Base-by-base conservation (phyloP, 2,888 invertebrate species). In the Mimas tiliae region DNA sequence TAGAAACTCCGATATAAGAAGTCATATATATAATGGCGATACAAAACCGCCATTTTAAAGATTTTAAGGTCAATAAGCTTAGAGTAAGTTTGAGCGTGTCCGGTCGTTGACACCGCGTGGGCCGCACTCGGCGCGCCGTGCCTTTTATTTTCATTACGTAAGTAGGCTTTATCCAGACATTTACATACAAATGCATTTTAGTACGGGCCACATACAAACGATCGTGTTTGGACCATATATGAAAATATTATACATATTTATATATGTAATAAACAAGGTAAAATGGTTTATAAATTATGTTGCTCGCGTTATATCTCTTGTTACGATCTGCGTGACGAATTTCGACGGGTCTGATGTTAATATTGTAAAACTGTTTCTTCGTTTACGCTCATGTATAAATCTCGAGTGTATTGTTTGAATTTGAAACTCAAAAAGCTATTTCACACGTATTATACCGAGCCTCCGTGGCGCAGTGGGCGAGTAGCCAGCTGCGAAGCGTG, bases 91-190 rank as follows among this genome's bases (percentile, higher is more conserved):
- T 69, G 72, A 71, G 69, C 71, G 74, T 66, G 53, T 27, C 4
- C 27, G 27, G 76, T 77, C 78, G 74, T 64, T 68, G 70, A 75
- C 76, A 69, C 69, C 70, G 73, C 67, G 70, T 72, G 71, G 72
- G 73, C 75, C 74, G 76, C 73, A 71, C 45, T 33, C 38, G 48
- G 38, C 12, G 9, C n/a, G 74, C 71, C 75, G 72, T 67, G 76
- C 70, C 71, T 75, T 73, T 74, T 73, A 76, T 75, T 77, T 69
- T 74, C 77, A 77, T 78, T 77, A 77, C 76, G 71, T 69, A 77
- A 76, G 69, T 67, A 70, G 33, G 68, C 51, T 66, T 67, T 72
- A 71, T 77, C 72, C 73, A 72, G 73, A 74, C 70, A 77, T 75
- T 78, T 75, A 71, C 72, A 76, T 73, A 74, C 53, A 55, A 72